Conservation (phyloP, 2,113 vertebrate genomes). For the Monarcha castaneiventris region DNA sequence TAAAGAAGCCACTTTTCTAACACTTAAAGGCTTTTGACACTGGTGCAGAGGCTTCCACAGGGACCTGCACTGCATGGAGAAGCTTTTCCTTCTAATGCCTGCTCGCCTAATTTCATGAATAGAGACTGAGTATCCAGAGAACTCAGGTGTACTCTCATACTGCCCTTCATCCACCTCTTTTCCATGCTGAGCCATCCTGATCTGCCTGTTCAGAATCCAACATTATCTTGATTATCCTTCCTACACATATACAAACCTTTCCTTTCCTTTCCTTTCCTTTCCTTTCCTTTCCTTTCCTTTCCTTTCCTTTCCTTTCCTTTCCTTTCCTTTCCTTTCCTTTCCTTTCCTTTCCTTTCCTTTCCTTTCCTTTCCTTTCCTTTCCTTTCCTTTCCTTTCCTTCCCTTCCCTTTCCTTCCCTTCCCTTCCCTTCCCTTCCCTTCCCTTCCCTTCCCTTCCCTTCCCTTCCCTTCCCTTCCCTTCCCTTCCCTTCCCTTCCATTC, state of each 20-base stretch:
- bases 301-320: too few relatives aligned
- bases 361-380: too few relatives aligned
- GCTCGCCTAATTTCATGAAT: neutral
- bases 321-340: too few relatives aligned
- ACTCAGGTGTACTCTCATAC: neutral
- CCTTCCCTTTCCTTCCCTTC: too few relatives aligned
- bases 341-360: too few relatives aligned
- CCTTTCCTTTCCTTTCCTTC: too few relatives aligned
- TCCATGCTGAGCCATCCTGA: neutral
- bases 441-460: neutral
- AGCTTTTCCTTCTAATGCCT: neutral
- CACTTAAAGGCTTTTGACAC: neutral
- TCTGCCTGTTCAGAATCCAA: neutral
- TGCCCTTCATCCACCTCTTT: neutral
- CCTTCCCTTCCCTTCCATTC: too few relatives aligned
- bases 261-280: neutral
- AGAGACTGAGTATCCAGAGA: neutral
- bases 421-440: too few relatives aligned
- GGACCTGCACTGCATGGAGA: neutral
- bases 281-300: too few relatives aligned
- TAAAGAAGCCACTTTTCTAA: neutral
- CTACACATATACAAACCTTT: accelerated
- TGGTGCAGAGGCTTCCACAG: neutral
- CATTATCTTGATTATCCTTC: neutral
- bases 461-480: too few relatives aligned